Base-by-base conservation (phyloP, 2,113 vertebrate species). In the Cheirogaleus medius region DNA sequence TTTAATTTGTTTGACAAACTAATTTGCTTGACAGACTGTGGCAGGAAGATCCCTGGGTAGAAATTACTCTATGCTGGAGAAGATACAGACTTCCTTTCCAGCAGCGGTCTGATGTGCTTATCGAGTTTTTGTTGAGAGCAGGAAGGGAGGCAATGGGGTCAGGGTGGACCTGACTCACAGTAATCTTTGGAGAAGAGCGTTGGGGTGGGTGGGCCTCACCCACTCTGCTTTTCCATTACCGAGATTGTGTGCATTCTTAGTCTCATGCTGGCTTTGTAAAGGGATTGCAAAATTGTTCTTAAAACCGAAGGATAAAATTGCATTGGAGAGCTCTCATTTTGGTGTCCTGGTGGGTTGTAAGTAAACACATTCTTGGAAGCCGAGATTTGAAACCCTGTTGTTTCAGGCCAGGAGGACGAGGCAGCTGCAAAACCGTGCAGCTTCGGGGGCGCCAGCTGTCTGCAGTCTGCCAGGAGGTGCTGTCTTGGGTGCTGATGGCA, bases 311-410 rank as follows among this genome's bases (percentile, higher is more conserved):
- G 54, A 91, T 91, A 77, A 98, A 95, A 95, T 87, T 94, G 82
- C 77, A 71, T 73, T 92, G 91, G 94, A 95, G 87, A 94, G 52
- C 74, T 90, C 90, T 97, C 74, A 58, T 63, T 96, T 97, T 80
- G 91, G 44, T 87, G 82, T 97, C 86, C 91, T 92, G 85, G 66
- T 91, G 85, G 68, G 71, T 64, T 93, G 93, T 82, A 82, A 93
- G 71, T 52, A 94, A 94, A 95, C 64, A 83, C 17, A 23, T 90
- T 90, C 52, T 76, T 90, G 47, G 77, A 93, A 91, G 64, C 74
- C 37, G 47, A 88, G 64, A 13, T 1, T 52, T 44, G 52, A 96
- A 88, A 85, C 14, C 12, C 56, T 34, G 39, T 60, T 95, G 69
- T 94, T 87, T 91, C 1, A 17, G 73, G 82, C 54, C n/a, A 91